These are phyloP conservation scores for Cephus sareptanus DNA, from an alignment of 2,888 invertebrate genomes.

Conservation along the genomic window DNA sequence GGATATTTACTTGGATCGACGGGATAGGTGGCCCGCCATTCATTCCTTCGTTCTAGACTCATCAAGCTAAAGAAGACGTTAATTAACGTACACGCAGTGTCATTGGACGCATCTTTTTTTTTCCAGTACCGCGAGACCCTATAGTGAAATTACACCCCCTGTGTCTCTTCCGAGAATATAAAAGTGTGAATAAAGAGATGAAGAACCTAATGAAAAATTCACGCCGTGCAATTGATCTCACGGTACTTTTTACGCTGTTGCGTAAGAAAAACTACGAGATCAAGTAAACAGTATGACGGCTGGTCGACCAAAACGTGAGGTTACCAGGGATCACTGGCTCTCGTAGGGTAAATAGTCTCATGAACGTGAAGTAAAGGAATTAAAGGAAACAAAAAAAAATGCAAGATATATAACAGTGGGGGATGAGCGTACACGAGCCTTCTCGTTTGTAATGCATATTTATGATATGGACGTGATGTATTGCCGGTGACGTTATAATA, in stretches of 20 bases:
- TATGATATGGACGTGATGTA: slow-evolving; percentile 51
- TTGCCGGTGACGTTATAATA: slow-evolving; percentile 59
- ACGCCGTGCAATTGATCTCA: not conserved
- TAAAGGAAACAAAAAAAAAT: slow-evolving; percentile 12
- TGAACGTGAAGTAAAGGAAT: not conserved
- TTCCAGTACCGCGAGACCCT: not conserved
- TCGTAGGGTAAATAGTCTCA: not conserved
- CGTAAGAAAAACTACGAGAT: not conserved
- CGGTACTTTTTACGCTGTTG: not conserved
- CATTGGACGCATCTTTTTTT: not conserved
- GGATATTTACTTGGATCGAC: slow-evolving; percentile 26
- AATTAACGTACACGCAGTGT: not conserved
- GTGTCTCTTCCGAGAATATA: not conserved
- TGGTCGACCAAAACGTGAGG: not conserved
- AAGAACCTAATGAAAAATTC: not conserved
- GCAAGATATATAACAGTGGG: not conserved
- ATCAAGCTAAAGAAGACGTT: slow-evolving; percentile 1
- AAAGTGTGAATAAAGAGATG: not conserved
- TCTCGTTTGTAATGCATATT: slow-evolving; percentile 48
- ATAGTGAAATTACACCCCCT: not conserved
- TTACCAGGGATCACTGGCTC: not conserved
- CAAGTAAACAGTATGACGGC: not conserved
- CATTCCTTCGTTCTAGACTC: not conserved
- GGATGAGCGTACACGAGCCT: slow-evolving; percentile 37
- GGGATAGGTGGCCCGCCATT: slow-evolving; percentile 3